Evolutionary conservation across 2,888 invertebrate species (phyloP).

Genomic region (Perizoma affinitatum): DNA sequence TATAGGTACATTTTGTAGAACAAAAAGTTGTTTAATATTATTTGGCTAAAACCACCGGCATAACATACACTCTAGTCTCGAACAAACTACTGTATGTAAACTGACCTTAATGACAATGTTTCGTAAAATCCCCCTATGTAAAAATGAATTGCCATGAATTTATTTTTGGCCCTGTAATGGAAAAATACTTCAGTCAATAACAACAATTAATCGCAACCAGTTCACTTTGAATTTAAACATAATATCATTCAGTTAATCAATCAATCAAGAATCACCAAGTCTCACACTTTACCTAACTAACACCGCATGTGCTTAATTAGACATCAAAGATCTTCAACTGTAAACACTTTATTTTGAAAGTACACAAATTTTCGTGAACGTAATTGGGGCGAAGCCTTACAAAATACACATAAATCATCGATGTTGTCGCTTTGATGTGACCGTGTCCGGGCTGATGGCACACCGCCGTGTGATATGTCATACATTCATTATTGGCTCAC

Average conservation of each 20-base stretch:
- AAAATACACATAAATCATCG: constrained; percentile 79
- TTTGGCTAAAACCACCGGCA: too few relatives aligned
- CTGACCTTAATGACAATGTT: too few relatives aligned
- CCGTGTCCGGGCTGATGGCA: constrained; percentile 79
- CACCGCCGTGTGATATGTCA: constrained; percentile 66
- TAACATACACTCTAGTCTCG: too few relatives aligned
- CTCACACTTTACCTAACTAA: constrained; percentile 46
- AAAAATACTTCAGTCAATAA: constrained; percentile 6
- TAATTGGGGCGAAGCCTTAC: constrained; percentile 77
- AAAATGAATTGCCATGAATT: too few relatives aligned
- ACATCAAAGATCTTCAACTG: constrained; percentile 72
- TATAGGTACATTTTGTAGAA: too few relatives aligned
- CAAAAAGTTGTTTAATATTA: too few relatives aligned
- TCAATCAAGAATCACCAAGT: constrained; percentile 63
- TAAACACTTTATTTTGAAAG: constrained; percentile 75
- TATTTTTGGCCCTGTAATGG: too few relatives aligned
- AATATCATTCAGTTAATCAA: constrained; percentile 47
- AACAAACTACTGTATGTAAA: too few relatives aligned
- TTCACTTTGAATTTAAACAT: background rate
- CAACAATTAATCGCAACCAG: constrained; percentile 10
- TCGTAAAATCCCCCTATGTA: too few relatives aligned
- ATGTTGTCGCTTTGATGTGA: constrained; percentile 74
- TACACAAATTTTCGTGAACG: constrained; percentile 74
- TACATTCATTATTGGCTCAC: constrained; percentile 82
- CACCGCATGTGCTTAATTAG: constrained; percentile 67